These are phyloP conservation scores for Tenebrosternarchus preto DNA, from an alignment of 2,113 vertebrate genomes.

Conservation along the genomic window DNA sequence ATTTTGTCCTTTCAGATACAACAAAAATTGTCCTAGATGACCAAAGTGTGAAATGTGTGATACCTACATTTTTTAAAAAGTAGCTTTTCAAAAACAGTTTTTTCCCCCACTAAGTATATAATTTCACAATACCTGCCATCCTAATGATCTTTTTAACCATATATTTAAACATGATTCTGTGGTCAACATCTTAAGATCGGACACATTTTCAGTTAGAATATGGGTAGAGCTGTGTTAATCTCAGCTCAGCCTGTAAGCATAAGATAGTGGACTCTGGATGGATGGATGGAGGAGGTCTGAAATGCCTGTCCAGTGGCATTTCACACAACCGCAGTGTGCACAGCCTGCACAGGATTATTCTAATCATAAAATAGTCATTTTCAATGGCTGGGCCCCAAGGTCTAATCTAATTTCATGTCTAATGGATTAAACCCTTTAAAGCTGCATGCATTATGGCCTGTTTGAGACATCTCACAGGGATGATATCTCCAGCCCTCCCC, in stretches of 20 bases:
- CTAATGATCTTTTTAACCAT: not conserved
- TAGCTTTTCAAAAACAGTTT: not conserved
- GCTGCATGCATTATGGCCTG: conserved; percentile 46
- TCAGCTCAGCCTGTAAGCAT: too few relatives aligned
- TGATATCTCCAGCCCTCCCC: not conserved
- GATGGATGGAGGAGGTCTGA: not conserved
- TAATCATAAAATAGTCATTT: conserved; percentile 49
- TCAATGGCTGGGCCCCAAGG: conserved; percentile 30
- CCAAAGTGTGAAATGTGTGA: not conserved
- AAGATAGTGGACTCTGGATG: too few relatives aligned
- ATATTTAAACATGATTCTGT: not conserved
- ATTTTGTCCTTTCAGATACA: conserved; percentile 1
- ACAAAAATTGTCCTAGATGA: not conserved
- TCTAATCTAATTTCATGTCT: conserved; percentile 53
- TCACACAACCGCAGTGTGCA: not conserved
- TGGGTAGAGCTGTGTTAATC: too few relatives aligned
- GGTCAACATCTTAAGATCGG: too few relatives aligned
- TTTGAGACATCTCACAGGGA: not conserved
- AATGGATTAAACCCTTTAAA: conserved; percentile 51
- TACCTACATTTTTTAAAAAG: not conserved
- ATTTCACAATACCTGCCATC: too few relatives aligned
- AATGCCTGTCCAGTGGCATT: conserved; percentile 26
- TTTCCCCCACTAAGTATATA: too few relatives aligned
- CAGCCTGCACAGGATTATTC: conserved; percentile 46
- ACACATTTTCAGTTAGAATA: too few relatives aligned